Base-by-base conservation (phyloP, 1,140 invertebrate species). In the Melipona quadrifasciata region DNA sequence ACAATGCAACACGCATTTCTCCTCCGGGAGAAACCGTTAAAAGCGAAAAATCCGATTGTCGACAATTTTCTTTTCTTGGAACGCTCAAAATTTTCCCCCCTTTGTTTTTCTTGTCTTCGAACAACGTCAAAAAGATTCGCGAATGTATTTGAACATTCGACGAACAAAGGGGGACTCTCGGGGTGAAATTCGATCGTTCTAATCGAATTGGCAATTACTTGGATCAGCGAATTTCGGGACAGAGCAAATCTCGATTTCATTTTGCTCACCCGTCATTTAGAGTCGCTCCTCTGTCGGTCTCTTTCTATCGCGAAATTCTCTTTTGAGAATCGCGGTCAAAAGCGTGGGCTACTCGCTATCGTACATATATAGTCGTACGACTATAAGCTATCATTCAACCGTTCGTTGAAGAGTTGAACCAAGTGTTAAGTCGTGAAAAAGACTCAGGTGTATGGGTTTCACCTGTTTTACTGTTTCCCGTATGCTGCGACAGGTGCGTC, bases 401-500 rank as follows among this genome's bases (percentile, higher is more conserved):
- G 86, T 86, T 89, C 80, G 85, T 86, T 78, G 75, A 68, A 5
- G 39, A 10, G 39, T 27, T 8, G 34, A 78, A 78, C 75, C 82
- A 90, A 91, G 92, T 92, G 92, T 91, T 92, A 91, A 93, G 67
- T 93, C 84, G 92, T 90, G 88, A 92, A 92, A 91, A 70, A 89
- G 81, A 78, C 74, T 91, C 89, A 92, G 89, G 92, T 91, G 93
- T 85, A 85, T 76, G 80, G 64, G 85, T 92, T 94, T 93, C 94
- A 94, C 94, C 94, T 94, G 94, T 94, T 95, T 94, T 89, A 88
- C 80, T 92, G 87, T 95, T 94, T 93, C 93, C 93, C 94, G 92
- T 94, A 94, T 94, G 94, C 86, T 77, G 82, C 81, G 88, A 91
- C 93, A 93, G 93, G 92, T 93, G 93, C 82, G n/a, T 65, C 72